Conservation (phyloP, 2,113 vertebrate species). For the Nibea albiflora region DNA sequence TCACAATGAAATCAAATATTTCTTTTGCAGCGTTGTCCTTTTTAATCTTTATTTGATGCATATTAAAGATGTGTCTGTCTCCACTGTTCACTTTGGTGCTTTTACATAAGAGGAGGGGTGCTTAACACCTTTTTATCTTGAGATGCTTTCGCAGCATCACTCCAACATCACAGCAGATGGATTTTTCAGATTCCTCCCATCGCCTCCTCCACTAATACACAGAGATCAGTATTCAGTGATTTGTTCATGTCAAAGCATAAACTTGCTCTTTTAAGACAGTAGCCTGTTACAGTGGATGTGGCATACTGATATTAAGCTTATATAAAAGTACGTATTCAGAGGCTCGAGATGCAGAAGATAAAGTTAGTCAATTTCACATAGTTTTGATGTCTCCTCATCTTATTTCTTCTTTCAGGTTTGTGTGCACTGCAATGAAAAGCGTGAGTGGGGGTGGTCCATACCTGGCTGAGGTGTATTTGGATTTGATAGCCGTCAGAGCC, state of each 20-base stretch:
- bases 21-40: conserved; percentile 1
- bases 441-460: conserved; percentile 47
- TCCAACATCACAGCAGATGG: conserved; percentile 63
- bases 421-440: conserved; percentile 69
- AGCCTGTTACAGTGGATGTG: background rate
- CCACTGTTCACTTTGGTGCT: conserved; percentile 25
- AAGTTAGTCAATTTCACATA: background rate
- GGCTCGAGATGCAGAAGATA: background rate
- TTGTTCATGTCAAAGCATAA: conserved; percentile 39
- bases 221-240: conserved; percentile 54
- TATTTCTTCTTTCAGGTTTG: conserved; percentile 62
- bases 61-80: conserved; percentile 32
- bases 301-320: conserved; percentile 10
- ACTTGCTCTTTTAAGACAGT: conserved; percentile 32
- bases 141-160: conserved; percentile 55
- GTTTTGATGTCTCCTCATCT: conserved; percentile 4
- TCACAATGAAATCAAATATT: conserved; percentile 34
- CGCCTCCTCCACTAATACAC: conserved; percentile 33
- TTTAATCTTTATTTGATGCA: conserved; percentile 33
- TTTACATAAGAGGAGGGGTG: conserved; percentile 50
- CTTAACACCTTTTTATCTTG: conserved; percentile 65
- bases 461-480: conserved; percentile 58
- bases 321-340: background rate
- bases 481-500: conserved; percentile 60
- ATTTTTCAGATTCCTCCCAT: conserved; percentile 50